phyloP scores from a whole-genome alignment of 2,888 invertebrate species.

The Pheosia tremula region DNA sequence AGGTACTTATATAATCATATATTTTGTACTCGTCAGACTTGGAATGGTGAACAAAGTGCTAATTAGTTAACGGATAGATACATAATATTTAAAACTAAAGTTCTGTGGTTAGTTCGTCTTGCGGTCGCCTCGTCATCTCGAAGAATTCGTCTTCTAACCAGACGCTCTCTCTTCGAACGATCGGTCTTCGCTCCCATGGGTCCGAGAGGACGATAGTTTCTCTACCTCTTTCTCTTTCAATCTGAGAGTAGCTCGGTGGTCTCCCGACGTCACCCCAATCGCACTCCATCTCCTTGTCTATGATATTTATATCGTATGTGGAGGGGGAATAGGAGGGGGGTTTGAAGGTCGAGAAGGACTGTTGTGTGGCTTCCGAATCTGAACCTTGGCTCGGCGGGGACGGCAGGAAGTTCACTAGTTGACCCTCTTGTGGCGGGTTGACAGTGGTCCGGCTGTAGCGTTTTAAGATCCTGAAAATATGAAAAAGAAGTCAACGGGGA shows the following conservation, averaged over 20 bases:
- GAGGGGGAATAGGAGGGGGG: slow-evolving; percentile 81
- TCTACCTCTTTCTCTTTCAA: slow-evolving; percentile 61
- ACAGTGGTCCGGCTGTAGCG: slow-evolving; percentile 86
- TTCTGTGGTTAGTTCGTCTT: slow-evolving; percentile 95
- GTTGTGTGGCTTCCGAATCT: slow-evolving; percentile 71
- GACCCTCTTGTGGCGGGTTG: slow-evolving; percentile 87
- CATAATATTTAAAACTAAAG: slow-evolving; percentile 75
- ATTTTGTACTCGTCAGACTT: slow-evolving; percentile 63
- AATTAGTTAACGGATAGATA: slow-evolving; percentile 5
- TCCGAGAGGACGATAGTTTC: slow-evolving; percentile 73
- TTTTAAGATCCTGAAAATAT: slow-evolving; percentile 82
- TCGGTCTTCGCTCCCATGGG: slow-evolving; percentile 79
- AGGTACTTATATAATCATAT: slow-evolving; percentile 26
- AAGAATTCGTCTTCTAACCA: slow-evolving; percentile 93
- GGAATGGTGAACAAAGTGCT: slow-evolving; percentile 40
- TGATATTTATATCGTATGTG: slow-evolving; percentile 73
- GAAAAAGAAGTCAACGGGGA: not conserved
- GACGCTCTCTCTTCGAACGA: slow-evolving; percentile 82
- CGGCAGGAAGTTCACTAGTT: slow-evolving; percentile 91
- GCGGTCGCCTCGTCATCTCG: slow-evolving; percentile 93
- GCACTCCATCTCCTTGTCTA: slow-evolving; percentile 77
- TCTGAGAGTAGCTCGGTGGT: slow-evolving; percentile 79
- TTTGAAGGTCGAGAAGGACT: slow-evolving; percentile 81
- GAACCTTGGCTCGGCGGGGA: slow-evolving; percentile 79
- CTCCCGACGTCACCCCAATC: slow-evolving; percentile 82